Evolutionary conservation across 2,888 invertebrate genomes (phyloP), one percentile per base, ranked within the genome.

Genomic region (Polylopha cassiicola): DNA sequence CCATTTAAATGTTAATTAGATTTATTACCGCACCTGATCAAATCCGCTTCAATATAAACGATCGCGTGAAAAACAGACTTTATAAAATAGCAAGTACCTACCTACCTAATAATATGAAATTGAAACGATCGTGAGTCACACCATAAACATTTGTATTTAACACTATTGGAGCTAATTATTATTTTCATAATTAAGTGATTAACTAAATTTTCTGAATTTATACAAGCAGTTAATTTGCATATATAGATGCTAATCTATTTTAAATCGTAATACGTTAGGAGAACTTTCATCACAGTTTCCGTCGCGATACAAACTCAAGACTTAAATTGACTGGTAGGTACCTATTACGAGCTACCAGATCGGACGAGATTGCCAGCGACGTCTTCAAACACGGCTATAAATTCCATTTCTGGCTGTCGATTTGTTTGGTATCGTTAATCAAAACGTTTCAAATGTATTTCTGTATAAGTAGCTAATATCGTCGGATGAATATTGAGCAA

Each of bases 1-100:
- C 71, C 80, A 82, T 84, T 81, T 82, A 78, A 78, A 84, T 84
- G 84, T 69, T 84, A 84, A 84, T 82, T 81, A 80, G 67, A 76
- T 79, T 78, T 77, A 74, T 70, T 63, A 56, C 48, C 55, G 58
- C 84, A 84, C 75, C 80, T 84, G 84, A 75, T 68, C 70, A 80
- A 75, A 82, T 66, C 42, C 44, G 44, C 49, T 48, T 50, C 48
- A 51, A 49, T 62, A 55, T 52, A 58, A 58, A 58, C 48, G 59
- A 54, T 60, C 49, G 54, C 44, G 54, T 54, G 60, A 54, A 64
- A 65, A 63, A 65, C 53, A 54, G 42, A 48, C 34, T 43, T 34
- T 43, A 50, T 53, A 46, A 53, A 46, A 53, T 50, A 31, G 20
- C 39, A 48, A 31, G 43, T 51, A 48, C 43, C 51, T 53, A 43